A percentile compares a stretch with the other conserved stretches of the same genome.
These are phyloP conservation scores for Labia minor DNA, from an alignment of 2,888 invertebrate species.

Conservation along the genomic window DNA sequence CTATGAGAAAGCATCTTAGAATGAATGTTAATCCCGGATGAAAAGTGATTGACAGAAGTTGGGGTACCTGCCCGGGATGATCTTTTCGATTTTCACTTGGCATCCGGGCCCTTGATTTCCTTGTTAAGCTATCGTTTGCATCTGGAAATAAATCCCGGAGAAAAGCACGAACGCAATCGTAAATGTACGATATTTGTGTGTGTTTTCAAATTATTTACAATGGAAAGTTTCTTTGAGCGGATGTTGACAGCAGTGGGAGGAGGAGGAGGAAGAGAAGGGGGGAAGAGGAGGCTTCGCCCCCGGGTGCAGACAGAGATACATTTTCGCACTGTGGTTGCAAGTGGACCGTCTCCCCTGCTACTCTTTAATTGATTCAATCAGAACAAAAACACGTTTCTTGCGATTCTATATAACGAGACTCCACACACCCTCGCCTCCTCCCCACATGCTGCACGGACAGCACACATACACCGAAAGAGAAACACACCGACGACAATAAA, in stretches of 20 bases:
- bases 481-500: not conserved
- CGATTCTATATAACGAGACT: conserved; percentile 13
- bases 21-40: no score
- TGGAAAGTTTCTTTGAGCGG: conserved; percentile 3
- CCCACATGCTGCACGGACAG: not conserved
- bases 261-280: no score
- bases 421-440: not conserved
- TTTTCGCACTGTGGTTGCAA: conserved; percentile 20
- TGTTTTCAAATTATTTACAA: conserved; percentile 13
- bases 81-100: no score
- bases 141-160: not conserved
- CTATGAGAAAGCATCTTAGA: no score
- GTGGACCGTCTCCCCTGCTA: conserved; percentile 19
- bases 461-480: not conserved
- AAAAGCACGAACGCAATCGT: conserved; percentile 2
- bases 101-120: not conserved
- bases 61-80: no score
- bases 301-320: conserved; percentile 17
- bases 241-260: not conserved
- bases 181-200: conserved; percentile 13
- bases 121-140: conserved; percentile 7
- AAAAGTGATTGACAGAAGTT: no score
- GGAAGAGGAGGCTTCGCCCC: not conserved
- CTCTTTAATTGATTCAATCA: conserved; percentile 25
- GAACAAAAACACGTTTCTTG: conserved; percentile 23